Percentiles rank a stretch among this genome's conserved stretches.
Evolutionary conservation across 2,888 invertebrate species (phyloP).

Genomic region (Mantis religiosa): DNA sequence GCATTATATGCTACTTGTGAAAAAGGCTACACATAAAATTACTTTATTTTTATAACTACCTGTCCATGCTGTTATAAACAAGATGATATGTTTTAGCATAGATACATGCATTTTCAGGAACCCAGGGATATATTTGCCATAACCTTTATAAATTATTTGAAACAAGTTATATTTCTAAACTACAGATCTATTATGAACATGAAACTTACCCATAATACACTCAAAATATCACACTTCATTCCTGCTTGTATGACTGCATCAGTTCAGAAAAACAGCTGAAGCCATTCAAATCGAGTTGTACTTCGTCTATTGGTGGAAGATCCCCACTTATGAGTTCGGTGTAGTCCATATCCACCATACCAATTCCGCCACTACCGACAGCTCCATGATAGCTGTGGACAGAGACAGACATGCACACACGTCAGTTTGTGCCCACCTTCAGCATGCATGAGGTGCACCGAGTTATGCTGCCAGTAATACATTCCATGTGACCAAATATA

Average conservation of each 20-base stretch:
- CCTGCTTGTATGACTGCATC: constrained; percentile 22
- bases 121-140: no score
- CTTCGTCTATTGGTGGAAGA: constrained; percentile 33
- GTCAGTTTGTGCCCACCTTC: background rate
- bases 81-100: no score
- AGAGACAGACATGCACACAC: constrained; percentile 22
- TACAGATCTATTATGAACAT: background rate
- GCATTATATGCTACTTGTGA: no score
- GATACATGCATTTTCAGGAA: no score
- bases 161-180: background rate
- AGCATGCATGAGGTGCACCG: background rate
- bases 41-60: no score
- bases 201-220: background rate
- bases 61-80: no score
- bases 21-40: no score
- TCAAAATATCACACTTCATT: background rate
- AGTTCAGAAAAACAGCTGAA: constrained; percentile 27
- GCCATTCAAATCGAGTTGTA: constrained; percentile 29
- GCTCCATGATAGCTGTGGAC: constrained; percentile 27
- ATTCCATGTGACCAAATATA: background rate
- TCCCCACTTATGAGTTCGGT: constrained; percentile 33
- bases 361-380: constrained; percentile 17
- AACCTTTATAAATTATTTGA: no score
- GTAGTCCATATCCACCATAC: constrained; percentile 33
- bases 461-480: background rate